Percentiles rank a stretch among this genome's conserved stretches.
These are phyloP conservation scores for Trachelus troglodyta DNA, from an alignment of 2,888 invertebrate genomes.

Conservation along the genomic window DNA sequence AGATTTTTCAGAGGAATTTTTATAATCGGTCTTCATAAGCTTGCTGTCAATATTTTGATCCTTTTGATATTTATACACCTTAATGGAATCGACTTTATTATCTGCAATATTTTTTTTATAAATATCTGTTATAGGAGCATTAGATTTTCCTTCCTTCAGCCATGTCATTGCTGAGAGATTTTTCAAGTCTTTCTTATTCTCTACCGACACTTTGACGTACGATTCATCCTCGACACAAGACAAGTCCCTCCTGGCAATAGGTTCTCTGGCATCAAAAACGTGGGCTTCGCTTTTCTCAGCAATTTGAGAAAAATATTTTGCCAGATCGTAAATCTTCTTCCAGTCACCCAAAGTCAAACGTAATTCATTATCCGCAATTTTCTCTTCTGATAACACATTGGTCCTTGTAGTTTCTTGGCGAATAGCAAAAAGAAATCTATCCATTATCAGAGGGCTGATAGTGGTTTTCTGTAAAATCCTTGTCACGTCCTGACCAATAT, in stretches of 20 bases:
- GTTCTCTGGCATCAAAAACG: too few relatives aligned
- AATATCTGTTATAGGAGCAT: too few relatives aligned
- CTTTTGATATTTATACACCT: background rate
- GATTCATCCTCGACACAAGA: background rate
- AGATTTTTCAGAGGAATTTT: too few relatives aligned
- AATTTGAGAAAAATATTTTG: background rate
- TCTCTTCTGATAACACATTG: background rate
- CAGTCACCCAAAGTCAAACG: background rate
- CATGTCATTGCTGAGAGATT: too few relatives aligned
- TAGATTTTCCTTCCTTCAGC: too few relatives aligned
- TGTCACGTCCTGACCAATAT: conserved; percentile 1
- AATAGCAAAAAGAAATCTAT: background rate
- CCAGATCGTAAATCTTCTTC: background rate
- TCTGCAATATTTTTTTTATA: too few relatives aligned
- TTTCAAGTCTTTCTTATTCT: too few relatives aligned
- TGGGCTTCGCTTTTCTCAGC: background rate
- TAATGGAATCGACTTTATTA: background rate
- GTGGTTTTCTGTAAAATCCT: too few relatives aligned
- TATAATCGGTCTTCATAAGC: too few relatives aligned
- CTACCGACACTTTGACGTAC: too few relatives aligned
- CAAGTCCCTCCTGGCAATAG: background rate
- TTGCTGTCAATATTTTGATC: background rate
- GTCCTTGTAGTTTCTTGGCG: background rate
- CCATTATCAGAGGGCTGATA: background rate
- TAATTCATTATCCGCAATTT: background rate